Evolutionary conservation across 2,888 invertebrate species (phyloP).

Genomic region (Folsomia manolachei): DNA sequence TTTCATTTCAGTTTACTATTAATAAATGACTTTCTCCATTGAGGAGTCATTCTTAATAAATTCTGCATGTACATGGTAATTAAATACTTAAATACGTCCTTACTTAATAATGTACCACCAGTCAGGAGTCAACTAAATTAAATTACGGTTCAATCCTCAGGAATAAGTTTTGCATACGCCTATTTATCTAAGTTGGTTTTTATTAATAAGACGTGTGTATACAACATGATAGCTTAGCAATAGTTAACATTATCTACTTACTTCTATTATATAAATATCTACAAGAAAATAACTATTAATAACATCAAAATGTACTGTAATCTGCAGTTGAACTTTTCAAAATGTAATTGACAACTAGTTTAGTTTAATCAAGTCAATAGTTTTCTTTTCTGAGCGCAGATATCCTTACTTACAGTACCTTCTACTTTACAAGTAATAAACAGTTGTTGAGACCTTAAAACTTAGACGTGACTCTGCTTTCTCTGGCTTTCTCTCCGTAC

Average conservation of each 20-base stretch:
- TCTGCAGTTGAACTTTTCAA: background rate
- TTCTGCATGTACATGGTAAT: background rate
- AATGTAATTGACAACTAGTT: background rate
- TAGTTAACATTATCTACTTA: too few species aligned
- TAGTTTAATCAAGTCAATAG: background rate
- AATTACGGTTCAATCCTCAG: too few species aligned
- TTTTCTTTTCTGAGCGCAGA: background rate
- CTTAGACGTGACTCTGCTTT: background rate
- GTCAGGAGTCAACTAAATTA: background rate
- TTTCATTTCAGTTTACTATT: background rate
- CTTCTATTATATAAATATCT: too few species aligned
- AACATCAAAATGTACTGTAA: too few species aligned
- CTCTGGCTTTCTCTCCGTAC: background rate
- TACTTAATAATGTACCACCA: background rate
- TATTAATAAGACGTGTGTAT: background rate
- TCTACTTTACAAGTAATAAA: slow-evolving; percentile 1
- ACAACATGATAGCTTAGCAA: background rate
- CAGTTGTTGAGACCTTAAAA: slow-evolving; percentile 3
- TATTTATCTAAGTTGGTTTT: too few species aligned
- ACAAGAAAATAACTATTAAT: background rate
- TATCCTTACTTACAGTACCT: background rate
- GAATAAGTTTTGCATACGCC: background rate
- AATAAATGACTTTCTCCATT: background rate
- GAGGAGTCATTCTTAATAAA: background rate
- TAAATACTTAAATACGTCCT: too few species aligned